A percentile compares a stretch with the other conserved stretches of the same genome.
Conservation (phyloP, 2,113 vertebrate genomes). For the Fukomys damarensis region DNA sequence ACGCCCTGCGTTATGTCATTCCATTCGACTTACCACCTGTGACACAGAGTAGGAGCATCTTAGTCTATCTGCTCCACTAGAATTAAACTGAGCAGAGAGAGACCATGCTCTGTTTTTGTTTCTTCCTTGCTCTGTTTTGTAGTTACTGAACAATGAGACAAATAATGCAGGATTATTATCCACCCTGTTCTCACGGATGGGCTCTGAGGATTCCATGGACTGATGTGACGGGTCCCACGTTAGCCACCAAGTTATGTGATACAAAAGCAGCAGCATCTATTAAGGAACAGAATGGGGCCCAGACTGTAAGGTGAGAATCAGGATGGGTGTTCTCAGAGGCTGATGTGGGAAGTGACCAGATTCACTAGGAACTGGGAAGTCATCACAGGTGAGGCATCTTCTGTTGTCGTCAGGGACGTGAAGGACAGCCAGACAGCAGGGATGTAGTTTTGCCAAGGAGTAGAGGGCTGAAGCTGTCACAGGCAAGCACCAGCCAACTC, state of each 20-base stretch:
- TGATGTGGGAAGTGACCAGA: not conserved
- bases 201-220: not conserved
- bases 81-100: not conserved
- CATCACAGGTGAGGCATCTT: not conserved
- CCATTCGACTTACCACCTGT: not conserved
- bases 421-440: too few relatives aligned
- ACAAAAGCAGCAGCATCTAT: not conserved
- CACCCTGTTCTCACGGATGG: not conserved
- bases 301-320: not conserved
- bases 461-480: too few relatives aligned
- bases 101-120: not conserved
- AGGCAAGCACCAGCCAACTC: too few relatives aligned
- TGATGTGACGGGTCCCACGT: not conserved
- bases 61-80: not conserved
- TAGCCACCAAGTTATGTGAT: not conserved
- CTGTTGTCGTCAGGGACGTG: too few relatives aligned
- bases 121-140: not conserved
- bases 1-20: not conserved
- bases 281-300: not conserved
- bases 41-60: not conserved
- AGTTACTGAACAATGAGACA: not conserved
- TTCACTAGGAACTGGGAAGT: not conserved
- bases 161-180: not conserved
- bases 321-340: not conserved
- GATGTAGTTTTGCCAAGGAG: too few relatives aligned